Conservation (phyloP, 2,888 invertebrate species). For the Steinernema carpocapsae region DNA sequence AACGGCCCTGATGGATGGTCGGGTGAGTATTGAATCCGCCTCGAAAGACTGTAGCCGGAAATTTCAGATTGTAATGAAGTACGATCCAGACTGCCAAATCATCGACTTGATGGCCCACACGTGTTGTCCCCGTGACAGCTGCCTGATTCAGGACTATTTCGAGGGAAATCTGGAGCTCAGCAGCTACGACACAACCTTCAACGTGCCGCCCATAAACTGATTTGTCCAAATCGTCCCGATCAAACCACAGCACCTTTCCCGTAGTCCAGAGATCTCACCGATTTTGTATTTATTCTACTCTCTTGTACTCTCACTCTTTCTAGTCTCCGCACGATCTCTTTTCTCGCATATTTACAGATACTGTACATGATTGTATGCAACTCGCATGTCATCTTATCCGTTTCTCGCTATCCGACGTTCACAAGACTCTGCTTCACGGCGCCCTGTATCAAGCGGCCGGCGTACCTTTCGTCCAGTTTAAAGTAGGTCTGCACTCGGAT, state of each 20-base stretch:
- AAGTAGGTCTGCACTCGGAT: conserved; percentile 66
- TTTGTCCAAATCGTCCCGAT: too few species aligned
- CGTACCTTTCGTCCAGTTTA: conserved; percentile 66
- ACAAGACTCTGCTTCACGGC: conserved; percentile 63
- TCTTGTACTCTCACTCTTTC: not conserved
- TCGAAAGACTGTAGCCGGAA: too few species aligned
- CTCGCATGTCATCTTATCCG: not conserved
- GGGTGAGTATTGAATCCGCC: not conserved
- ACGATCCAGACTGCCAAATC: not conserved
- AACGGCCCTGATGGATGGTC: not conserved
- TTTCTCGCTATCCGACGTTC: conserved; percentile 51
- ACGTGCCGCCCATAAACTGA: too few species aligned
- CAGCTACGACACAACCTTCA: too few species aligned
- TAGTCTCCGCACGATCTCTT: not conserved
- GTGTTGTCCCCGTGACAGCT: not conserved
- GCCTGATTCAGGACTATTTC: not conserved
- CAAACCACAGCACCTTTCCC: too few species aligned
- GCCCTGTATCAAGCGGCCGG: conserved; percentile 63
- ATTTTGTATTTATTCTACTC: not conserved
- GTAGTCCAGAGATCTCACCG: too few species aligned
- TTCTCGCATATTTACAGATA: conserved; percentile 18
- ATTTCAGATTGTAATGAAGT: not conserved
- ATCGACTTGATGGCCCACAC: not conserved
- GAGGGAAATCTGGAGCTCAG: not conserved
- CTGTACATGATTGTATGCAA: conserved; percentile 3